These are phyloP conservation scores for Zophobas morio DNA, from an alignment of 1,140 invertebrate genomes.

Conservation along the genomic window DNA sequence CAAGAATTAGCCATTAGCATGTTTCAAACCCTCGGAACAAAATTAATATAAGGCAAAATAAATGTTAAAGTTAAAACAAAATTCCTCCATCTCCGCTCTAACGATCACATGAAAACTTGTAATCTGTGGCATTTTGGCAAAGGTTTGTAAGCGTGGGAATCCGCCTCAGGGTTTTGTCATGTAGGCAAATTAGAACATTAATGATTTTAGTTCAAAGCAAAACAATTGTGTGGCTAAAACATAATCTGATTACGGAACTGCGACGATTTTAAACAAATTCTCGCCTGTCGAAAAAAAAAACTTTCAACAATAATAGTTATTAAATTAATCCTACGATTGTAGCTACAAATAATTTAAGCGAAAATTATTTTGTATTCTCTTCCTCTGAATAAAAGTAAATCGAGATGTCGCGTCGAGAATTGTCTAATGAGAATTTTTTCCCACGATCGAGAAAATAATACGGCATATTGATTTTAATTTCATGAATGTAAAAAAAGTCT, in stretches of 20 bases:
- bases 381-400: no score
- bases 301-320: no score
- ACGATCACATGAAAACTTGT: slow-evolving; percentile 2
- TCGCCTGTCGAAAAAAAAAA: no score
- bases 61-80: background rate
- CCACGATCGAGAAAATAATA: background rate
- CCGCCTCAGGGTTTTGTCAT: background rate
- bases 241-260: slow-evolving; percentile 24
- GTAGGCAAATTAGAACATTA: slow-evolving; percentile 23
- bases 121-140: background rate
- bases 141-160: slow-evolving; percentile 9
- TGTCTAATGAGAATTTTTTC: no score
- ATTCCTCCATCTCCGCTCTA: background rate
- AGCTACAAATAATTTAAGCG: no score
- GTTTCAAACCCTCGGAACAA: no score
- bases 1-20: no score
- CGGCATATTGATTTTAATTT: background rate
- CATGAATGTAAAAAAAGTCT: background rate
- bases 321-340: no score
- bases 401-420: no score
- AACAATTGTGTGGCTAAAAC: slow-evolving; percentile 11
- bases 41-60: background rate
- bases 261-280: background rate
- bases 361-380: no score
- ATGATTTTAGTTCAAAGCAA: slow-evolving; percentile 22